Percentiles rank a stretch among this genome's conserved stretches.
phyloP scores from a whole-genome alignment of 2,113 vertebrate species.

The Choloepus hoffmanni region DNA sequence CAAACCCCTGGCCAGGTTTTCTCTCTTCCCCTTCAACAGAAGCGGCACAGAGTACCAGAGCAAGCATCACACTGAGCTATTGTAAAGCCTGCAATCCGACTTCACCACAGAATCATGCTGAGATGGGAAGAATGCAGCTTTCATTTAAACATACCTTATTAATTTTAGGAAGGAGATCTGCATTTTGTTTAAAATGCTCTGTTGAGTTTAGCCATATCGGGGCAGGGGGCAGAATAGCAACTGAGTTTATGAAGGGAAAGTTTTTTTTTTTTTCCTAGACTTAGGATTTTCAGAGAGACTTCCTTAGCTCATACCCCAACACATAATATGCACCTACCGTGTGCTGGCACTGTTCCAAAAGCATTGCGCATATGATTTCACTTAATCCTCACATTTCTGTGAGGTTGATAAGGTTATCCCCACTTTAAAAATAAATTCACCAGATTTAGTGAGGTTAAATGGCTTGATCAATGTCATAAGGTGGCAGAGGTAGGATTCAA shows the following conservation, averaged over 20 bases:
- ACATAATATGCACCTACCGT: not conserved
- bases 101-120: not conserved
- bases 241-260: slow-evolving; percentile 37
- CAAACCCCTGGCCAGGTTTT: slow-evolving; percentile 32
- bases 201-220: not conserved
- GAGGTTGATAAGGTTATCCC: not conserved
- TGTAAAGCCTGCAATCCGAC: slow-evolving; percentile 19
- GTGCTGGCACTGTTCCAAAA: not conserved
- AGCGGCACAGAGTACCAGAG: not conserved
- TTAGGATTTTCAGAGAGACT: slow-evolving; percentile 40
- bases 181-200: slow-evolving; percentile 30
- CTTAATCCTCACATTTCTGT: not conserved
- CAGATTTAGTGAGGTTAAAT: not conserved
- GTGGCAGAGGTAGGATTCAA: not conserved
- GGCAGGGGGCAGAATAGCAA: not conserved
- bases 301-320: not conserved
- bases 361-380: not conserved
- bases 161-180: not conserved
- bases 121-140: not conserved
- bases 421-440: not conserved
- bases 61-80: not conserved
- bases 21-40: not conserved
- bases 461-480: not conserved
- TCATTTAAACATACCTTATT: slow-evolving; percentile 47
- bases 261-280: slow-evolving; percentile 37